These are phyloP conservation scores for Acrobasis repandana DNA, from an alignment of 2,888 invertebrate species.

Conservation along the genomic window DNA sequence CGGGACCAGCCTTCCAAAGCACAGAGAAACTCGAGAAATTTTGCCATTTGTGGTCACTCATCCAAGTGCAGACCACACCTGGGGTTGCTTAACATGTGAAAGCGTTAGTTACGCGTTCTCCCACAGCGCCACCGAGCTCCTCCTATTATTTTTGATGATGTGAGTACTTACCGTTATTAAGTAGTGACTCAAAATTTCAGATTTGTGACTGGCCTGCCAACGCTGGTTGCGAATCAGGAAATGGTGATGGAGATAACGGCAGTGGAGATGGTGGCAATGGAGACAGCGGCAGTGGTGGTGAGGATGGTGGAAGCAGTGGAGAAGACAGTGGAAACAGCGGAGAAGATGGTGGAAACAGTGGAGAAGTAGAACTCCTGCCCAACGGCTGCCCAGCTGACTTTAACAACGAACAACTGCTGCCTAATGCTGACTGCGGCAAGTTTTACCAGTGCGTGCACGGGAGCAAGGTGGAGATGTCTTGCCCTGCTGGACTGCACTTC, in stretches of 20 bases:
- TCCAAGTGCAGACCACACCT: no score
- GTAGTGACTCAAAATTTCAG: constrained; percentile 23
- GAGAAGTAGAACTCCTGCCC: constrained; percentile 21
- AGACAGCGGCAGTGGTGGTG: constrained; percentile 46
- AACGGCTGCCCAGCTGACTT: constrained; percentile 14
- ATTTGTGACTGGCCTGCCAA: constrained; percentile 40
- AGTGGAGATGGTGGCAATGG: constrained; percentile 22
- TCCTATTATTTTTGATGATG: constrained; percentile 11
- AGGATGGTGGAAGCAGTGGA: neutral
- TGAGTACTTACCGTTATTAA: neutral
- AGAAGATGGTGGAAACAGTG: neutral
- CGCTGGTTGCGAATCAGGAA: constrained; percentile 29
- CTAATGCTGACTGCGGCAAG: constrained; percentile 41
- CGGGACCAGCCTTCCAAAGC: no score
- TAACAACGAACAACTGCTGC: constrained; percentile 30
- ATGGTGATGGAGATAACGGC: neutral
- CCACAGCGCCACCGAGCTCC: no score
- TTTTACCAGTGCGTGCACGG: constrained; percentile 44
- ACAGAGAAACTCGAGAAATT: no score
- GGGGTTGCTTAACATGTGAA: no score
- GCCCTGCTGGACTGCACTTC: constrained; percentile 39
- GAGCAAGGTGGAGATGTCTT: constrained; percentile 31
- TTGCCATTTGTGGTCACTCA: no score
- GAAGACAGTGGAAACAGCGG: constrained; percentile 24
- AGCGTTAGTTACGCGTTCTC: no score